Conservation (phyloP, 2,888 invertebrate genomes). For the Amphipyra berbera region DNA sequence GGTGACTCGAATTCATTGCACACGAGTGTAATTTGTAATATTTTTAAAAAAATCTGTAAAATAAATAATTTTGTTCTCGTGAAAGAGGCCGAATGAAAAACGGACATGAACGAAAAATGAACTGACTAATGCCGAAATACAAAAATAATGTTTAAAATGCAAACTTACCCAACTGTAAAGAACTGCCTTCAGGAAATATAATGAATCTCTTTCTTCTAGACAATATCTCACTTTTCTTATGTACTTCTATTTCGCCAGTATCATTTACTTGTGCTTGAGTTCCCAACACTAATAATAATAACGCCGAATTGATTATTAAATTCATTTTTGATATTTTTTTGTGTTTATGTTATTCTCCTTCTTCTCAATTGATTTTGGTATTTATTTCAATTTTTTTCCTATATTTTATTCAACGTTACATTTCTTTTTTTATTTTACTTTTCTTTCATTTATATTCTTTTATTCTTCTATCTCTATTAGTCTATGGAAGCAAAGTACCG, state of each 20-base stretch:
- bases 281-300: constrained; percentile 36
- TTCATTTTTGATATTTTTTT: constrained; percentile 30
- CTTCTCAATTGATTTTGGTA: background rate
- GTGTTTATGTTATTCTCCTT: background rate
- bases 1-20: too few species aligned
- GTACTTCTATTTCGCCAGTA: constrained; percentile 39
- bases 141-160: background rate
- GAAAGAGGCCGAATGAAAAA: too few species aligned
- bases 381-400: background rate
- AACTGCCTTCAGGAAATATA: constrained; percentile 91
- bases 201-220: constrained; percentile 90
- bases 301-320: constrained; percentile 9
- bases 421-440: background rate
- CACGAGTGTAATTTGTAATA: too few species aligned
- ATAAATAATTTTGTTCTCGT: too few species aligned
- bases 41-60: too few species aligned
- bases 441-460: background rate
- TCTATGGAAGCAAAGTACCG: constrained; percentile 25
- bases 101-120: too few species aligned
- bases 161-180: constrained; percentile 89
- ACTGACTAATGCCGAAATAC: background rate
- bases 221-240: constrained; percentile 70
- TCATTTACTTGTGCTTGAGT: constrained; percentile 43
- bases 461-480: background rate
- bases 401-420: background rate